phyloP scores from a whole-genome alignment of 1,140 invertebrate genomes.

The Drosophila orena region DNA sequence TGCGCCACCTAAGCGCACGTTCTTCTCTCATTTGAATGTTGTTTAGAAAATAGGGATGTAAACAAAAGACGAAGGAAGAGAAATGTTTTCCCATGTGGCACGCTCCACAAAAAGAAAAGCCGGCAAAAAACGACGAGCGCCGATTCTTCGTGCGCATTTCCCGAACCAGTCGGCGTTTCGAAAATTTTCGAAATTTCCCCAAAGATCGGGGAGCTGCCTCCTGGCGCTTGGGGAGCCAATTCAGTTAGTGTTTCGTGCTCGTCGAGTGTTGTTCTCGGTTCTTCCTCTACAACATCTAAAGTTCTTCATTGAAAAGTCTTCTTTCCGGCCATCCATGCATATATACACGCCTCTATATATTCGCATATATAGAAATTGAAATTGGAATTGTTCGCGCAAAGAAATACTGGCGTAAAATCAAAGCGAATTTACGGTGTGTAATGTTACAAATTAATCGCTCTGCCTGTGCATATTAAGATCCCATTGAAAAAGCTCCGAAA shows the following conservation, averaged over 20 bases:
- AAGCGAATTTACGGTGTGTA: slow-evolving; percentile 55
- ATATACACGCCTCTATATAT: slow-evolving; percentile 66
- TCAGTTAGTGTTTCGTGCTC: slow-evolving; percentile 85
- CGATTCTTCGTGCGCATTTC: slow-evolving; percentile 11
- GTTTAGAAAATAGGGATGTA: slow-evolving; percentile 71
- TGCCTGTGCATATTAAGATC: slow-evolving; percentile 34
- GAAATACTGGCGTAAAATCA: slow-evolving; percentile 48
- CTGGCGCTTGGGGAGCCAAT: slow-evolving; percentile 44
- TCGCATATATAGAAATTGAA: slow-evolving; percentile 59
- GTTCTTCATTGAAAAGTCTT: slow-evolving; percentile 75
- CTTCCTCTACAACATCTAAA: slow-evolving; percentile 80
- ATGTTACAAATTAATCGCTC: slow-evolving; percentile 36
- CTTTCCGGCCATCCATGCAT: slow-evolving; percentile 57
- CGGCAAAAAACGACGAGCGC: slow-evolving; percentile 24
- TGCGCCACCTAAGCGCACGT: neutral
- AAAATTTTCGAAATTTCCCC: slow-evolving; percentile 38
- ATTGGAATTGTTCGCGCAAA: slow-evolving; percentile 63
- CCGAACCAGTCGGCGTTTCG: slow-evolving; percentile 12
- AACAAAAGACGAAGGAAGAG: slow-evolving; percentile 41
- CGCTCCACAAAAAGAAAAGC: slow-evolving; percentile 30
- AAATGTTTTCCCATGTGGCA: slow-evolving; percentile 26
- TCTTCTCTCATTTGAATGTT: slow-evolving; percentile 18
- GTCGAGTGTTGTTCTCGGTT: slow-evolving; percentile 85
- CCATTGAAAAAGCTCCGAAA: slow-evolving; percentile 11
- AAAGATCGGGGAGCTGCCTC: slow-evolving; percentile 30